A percentile compares a stretch with the other conserved stretches of the same genome.
Conservation (phyloP, 2,888 invertebrate species). For the Aproaerema taeniolella region DNA sequence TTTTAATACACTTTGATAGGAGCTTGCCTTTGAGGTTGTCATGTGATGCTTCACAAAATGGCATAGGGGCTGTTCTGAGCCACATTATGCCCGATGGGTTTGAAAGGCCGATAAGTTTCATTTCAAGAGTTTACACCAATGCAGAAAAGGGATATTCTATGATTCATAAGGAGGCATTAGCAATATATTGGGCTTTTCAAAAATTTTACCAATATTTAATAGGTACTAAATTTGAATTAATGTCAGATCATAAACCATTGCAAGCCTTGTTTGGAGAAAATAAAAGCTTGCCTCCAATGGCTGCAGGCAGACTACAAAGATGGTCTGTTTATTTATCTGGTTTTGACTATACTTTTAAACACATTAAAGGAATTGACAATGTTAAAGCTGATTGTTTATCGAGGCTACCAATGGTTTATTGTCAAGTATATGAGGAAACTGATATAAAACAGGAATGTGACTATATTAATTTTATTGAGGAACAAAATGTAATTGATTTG, state of each 20-base stretch:
- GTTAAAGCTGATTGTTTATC: constrained; percentile 15
- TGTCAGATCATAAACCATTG: constrained; percentile 36
- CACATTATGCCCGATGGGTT: constrained; percentile 24
- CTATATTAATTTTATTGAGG: constrained; percentile 11
- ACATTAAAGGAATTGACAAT: constrained; percentile 13
- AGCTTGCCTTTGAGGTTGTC: constrained; percentile 24
- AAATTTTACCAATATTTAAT: constrained; percentile 39
- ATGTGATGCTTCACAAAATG: constrained; percentile 29
- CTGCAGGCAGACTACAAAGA: constrained; percentile 32
- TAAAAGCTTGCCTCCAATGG: constrained; percentile 33
- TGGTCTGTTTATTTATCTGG: constrained; percentile 25
- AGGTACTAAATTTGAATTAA: constrained; percentile 30
- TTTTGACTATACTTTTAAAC: constrained; percentile 12
- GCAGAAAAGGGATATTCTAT: constrained; percentile 36
- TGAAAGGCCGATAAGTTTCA: constrained; percentile 30
- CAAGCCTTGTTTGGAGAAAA: constrained; percentile 29
- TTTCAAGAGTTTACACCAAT: constrained; percentile 27
- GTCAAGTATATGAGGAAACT: too few species aligned
- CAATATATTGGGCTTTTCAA: constrained; percentile 34
- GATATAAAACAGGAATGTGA: too few species aligned
- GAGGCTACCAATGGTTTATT: constrained; percentile 13
- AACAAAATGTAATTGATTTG: constrained; percentile 10
- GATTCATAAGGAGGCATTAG: constrained; percentile 34
- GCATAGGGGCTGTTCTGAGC: constrained; percentile 27
- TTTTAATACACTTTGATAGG: constrained; percentile 22